Base-by-base conservation (phyloP, 1,140 invertebrate species). In the Bombus polaris region DNA sequence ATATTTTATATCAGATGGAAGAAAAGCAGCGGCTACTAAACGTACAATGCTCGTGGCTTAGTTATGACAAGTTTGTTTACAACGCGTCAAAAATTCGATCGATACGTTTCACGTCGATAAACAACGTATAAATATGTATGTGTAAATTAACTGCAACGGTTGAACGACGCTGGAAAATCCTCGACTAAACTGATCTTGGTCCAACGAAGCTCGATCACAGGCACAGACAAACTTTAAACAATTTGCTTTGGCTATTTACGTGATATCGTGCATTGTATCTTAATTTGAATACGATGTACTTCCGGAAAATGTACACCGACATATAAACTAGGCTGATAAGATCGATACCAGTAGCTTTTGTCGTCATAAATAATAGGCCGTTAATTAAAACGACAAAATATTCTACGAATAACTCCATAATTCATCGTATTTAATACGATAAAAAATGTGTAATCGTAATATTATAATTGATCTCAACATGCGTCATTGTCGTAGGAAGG, bases 1-100 rank as follows among this genome's bases (percentile, higher is more conserved):
- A 57, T 3, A 59, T 1, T 2, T 15, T 28, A 4, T 1, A 3
- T 18, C 0, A 0, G 47, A 53, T 2, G 6, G 18, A 53, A 3
- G n/a, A n/a, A 57, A 53, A 9, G 13, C 0, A n/a, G 18, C 22
- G 32, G 6, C 15, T 15, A 0, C 18, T 66, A 6, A 68, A 13
- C 65, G 32, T 15, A 5, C 3, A 3, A 18, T 0, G 15, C 35
- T 35, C 2, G 35, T 35, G 35, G 35, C 35, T 35, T 35, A 35
- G 35, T 32, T 32, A 32, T 32, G 32, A 32, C 32, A 37, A n/a
- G 53, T 79, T 72, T 81, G 37, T 81, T 81, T 81, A 81, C 68
- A 3, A 1, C 3, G 28, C 22, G n/a, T 18, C 25, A 5, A 42
- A 59, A 73, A 44, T 73, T 62, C 39, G 53, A 81, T 62, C 4